Conservation (phyloP, 2,797 vertebrate genomes). For the Cossypha caffra region DNA sequence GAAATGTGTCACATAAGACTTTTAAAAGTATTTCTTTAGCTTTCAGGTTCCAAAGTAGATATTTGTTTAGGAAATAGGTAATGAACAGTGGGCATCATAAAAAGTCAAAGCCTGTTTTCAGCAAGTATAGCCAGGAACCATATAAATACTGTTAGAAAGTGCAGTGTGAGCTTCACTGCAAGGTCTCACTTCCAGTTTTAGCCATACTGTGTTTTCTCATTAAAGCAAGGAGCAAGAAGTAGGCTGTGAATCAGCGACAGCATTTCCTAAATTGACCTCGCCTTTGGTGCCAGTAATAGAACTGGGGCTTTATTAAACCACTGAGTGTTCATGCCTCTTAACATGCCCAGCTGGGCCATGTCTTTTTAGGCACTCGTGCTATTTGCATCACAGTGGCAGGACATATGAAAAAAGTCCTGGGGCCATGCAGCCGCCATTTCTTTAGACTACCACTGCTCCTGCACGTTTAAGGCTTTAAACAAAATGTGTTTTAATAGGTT, state of each 20-base stretch:
- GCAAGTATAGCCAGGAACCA: background rate
- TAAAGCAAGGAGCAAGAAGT: background rate
- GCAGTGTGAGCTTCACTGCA: background rate
- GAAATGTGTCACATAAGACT: background rate
- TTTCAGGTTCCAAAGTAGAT: background rate
- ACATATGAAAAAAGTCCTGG: background rate
- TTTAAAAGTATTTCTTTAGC: background rate
- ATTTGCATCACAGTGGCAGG: conserved; percentile 1
- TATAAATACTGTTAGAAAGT: background rate
- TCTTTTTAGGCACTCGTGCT: background rate
- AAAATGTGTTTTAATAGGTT: background rate
- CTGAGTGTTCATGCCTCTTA: background rate
- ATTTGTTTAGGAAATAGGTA: background rate
- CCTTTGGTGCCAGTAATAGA: background rate
- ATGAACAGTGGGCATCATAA: background rate
- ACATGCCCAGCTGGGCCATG: background rate
- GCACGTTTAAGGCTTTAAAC: background rate
- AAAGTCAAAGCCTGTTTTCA: background rate
- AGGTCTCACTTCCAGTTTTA: background rate
- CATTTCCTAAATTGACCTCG: conserved; percentile 15
- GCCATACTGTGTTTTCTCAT: background rate
- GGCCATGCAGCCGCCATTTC: background rate
- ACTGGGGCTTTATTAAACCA: background rate
- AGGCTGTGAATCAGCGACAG: background rate
- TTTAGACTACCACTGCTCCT: background rate